Evolutionary conservation across 2,888 invertebrate genomes (phyloP), one percentile per base, ranked within the genome.

Genomic region (Proisotoma minuta): DNA sequence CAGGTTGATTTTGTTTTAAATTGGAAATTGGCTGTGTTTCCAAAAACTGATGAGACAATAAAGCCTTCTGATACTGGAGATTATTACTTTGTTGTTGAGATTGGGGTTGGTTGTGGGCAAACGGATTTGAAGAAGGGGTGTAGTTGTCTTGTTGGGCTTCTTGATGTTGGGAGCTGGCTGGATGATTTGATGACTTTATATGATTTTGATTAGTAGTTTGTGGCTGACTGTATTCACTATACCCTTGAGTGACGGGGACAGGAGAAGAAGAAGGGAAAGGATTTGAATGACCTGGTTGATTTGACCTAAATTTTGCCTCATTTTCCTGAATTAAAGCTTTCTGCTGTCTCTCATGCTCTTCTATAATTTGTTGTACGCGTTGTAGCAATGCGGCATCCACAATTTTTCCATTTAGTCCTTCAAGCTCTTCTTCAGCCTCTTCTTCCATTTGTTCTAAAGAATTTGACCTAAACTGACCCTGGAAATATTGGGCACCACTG

Each of bases 281-380:
- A 51, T 59, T 51, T n/a, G 27, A 24, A 40, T 34, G 27, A 39
- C 23, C 20, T 12, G 58, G 59, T 12, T 15, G 4, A 20, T 43
- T 43, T 15, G 18, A 18, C 5, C 20, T 43, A 43, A 43, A 43
- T 12, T 43, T 43, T 43, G 43, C 43, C 10, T 18, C n/a, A n/a
- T n/a, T n/a, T n/a, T n/a, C n/a, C n/a, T n/a, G n/a, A n/a, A n/a
- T 5, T 10, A 63, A 50, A 43, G 58, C 67, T 53, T 69, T 73
- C 58, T 73, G 73, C 47, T 70, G 66, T 28, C 65, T 48, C 48
- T 73, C 73, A 43, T 73, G 71, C 43, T 73, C 70, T 43, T 71
- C 73, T 59, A 73, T 73, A 40, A 73, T 73, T 63, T 68, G 68
- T 53, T 73, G 71, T 18, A 73, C 73, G 53, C 69, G 53, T n/a